phyloP scores from a whole-genome alignment of 2,113 vertebrate genomes.

The Neomonachus schauinslandi region DNA sequence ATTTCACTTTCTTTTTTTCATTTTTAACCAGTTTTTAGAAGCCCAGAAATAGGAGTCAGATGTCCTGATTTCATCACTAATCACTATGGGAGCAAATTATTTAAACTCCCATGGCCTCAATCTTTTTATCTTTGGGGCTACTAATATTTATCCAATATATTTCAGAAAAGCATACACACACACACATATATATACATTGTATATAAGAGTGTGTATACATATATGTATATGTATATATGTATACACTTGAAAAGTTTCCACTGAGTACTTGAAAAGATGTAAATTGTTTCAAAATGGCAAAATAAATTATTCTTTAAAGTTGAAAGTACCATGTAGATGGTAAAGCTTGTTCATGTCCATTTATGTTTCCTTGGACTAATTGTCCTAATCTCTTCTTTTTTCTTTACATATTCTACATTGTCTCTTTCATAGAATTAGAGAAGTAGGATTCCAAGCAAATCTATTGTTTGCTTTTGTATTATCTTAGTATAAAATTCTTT shows the following conservation, averaged over 20 bases:
- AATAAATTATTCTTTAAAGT: background rate
- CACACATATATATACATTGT: background rate
- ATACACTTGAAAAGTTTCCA: too few relatives aligned
- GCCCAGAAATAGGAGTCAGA: background rate
- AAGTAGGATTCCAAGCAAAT: background rate
- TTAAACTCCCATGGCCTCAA: background rate
- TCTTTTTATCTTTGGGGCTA: background rate
- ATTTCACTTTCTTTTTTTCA: background rate
- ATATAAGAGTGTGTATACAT: background rate
- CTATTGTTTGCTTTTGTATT: background rate
- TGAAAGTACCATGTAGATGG: background rate
- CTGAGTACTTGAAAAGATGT: background rate
- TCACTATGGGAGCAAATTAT: background rate
- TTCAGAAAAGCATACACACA: background rate
- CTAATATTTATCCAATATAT: background rate
- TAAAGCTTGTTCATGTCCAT: background rate
- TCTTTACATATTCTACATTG: background rate
- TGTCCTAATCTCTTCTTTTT: background rate
- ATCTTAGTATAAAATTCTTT: background rate
- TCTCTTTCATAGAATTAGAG: background rate
- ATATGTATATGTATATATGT: too few relatives aligned
- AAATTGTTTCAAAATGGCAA: background rate
- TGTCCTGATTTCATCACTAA: background rate
- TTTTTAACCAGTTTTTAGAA: conserved; percentile 15
- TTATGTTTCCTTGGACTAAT: background rate